Base-by-base conservation (phyloP, 2,888 invertebrate genomes). In the Hoplodrina ambigua region DNA sequence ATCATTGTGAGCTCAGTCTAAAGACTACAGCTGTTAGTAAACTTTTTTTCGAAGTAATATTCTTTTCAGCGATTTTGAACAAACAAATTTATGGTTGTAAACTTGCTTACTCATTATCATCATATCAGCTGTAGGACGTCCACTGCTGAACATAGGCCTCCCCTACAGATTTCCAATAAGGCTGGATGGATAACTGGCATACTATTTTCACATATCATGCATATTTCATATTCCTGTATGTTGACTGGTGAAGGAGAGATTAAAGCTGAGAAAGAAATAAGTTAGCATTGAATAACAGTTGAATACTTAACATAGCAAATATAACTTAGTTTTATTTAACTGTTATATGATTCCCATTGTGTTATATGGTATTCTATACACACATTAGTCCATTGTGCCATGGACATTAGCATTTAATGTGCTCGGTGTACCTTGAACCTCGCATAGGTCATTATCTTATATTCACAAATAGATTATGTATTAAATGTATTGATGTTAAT, bases 361-460 rank as follows among this genome's bases (percentile, higher is more conserved):
- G 19, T 41, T 46, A 30, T 46, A 52, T 59, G 17, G 11, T 62
- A 59, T 52, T 17, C 4, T 52, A 37, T 41, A n/a, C 53, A 17
- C 19, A 61, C 3, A 49, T 52, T 15, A 41, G 20, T 13, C 19
- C 4, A 54, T 75, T 64, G 30, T 57, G 19, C 11, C 8, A 30
- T 44, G 13, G 13, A 11, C 44, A 37, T 64, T 57, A 37, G 46
- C 55, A 63, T 52, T 53, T 53, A 25, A 60, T 49, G 3, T 55
- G 25, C 17, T 53, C 15, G 54, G 17, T 72, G 60, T 73, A 25
- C 57, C 55, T 52, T 81, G 79, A 67, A 67, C 69, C 52, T 41
- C 52, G 0, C 13, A 78, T 77, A 81, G 69, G 66, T 72, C 64
- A 66, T n/a, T 55, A 4, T 46, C 52, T 53, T 49, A 49, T 3